phyloP scores from a whole-genome alignment of 2,888 invertebrate species.

The Sarcophaga rosellei region DNA sequence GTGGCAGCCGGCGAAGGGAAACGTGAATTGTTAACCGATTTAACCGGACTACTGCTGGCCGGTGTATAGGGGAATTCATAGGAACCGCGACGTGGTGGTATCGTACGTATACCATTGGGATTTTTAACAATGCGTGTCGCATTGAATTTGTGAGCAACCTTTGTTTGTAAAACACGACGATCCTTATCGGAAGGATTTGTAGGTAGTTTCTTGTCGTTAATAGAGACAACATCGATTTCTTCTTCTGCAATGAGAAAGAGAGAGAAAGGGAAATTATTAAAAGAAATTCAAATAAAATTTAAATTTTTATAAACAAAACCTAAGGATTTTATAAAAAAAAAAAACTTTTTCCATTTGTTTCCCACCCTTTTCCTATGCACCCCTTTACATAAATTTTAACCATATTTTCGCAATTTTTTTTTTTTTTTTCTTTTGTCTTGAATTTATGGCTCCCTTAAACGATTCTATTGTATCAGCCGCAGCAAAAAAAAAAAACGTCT shows the following conservation, averaged over 20 bases:
- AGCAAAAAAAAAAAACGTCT: constrained; percentile 42
- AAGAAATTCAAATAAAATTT: neutral
- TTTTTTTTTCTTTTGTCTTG: too few relatives aligned
- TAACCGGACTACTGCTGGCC: constrained; percentile 78
- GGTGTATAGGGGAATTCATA: constrained; percentile 77
- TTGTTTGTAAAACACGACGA: constrained; percentile 85
- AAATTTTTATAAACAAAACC: too few relatives aligned
- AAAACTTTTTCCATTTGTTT: too few relatives aligned
- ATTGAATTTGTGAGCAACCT: constrained; percentile 84
- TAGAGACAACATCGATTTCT: constrained; percentile 92
- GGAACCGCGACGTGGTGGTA: constrained; percentile 74
- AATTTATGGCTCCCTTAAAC: constrained; percentile 18
- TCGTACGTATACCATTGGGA: constrained; percentile 74
- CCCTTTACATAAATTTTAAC: too few relatives aligned
- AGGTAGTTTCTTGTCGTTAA: constrained; percentile 85
- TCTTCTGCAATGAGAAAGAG: constrained; percentile 81
- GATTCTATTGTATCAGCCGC: constrained; percentile 44
- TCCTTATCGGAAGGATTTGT: constrained; percentile 87
- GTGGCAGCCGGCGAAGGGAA: constrained; percentile 78
- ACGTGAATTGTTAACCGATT: constrained; percentile 77
- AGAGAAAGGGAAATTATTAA: constrained; percentile 36
- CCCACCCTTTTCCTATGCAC: too few relatives aligned
- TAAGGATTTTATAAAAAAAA: too few relatives aligned
- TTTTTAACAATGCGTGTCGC: constrained; percentile 76
- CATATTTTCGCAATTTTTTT: too few relatives aligned